A percentile compares a stretch with the other conserved stretches of the same genome.
phyloP scores from a whole-genome alignment of 2,888 invertebrate genomes.

The Norana najaformis region DNA sequence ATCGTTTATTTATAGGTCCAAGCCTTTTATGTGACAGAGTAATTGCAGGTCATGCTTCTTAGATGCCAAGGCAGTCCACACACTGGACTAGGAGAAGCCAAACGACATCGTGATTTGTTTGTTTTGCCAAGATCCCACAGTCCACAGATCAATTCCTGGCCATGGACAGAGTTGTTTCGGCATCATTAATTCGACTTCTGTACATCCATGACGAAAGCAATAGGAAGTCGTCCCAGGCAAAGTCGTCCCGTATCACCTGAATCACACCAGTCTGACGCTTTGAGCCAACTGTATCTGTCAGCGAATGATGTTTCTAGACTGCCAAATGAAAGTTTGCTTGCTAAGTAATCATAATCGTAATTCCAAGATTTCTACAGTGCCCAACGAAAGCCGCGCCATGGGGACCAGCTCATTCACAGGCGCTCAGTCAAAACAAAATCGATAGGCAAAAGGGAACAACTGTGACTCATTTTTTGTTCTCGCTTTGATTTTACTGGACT shows the following conservation, averaged over 20 bases:
- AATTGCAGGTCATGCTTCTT: not conserved
- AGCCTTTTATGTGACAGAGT: not conserved
- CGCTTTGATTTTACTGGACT: not conserved
- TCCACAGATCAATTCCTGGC: not conserved
- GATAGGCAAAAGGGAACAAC: too few relatives aligned
- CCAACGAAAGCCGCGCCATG: too few relatives aligned
- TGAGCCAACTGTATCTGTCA: not conserved
- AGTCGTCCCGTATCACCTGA: too few relatives aligned
- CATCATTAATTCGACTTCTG: not conserved
- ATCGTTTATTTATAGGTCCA: not conserved
- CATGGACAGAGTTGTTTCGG: not conserved
- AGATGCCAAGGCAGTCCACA: not conserved
- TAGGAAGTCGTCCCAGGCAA: not conserved
- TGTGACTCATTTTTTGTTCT: not conserved
- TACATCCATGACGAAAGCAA: too few relatives aligned
- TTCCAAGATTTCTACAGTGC: too few relatives aligned
- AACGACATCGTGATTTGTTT: not conserved
- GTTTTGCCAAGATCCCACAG: not conserved
- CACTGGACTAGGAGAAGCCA: not conserved
- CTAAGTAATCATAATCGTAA: too few relatives aligned
- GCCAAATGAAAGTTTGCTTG: not conserved
- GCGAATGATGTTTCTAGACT: too few relatives aligned
- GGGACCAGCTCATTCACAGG: too few relatives aligned
- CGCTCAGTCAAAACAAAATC: too few relatives aligned
- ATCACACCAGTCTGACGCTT: not conserved